Evolutionary conservation across 2,797 vertebrate species (phyloP), one percentile per base, ranked within the genome.

Genomic region (Falco concolor): DNA sequence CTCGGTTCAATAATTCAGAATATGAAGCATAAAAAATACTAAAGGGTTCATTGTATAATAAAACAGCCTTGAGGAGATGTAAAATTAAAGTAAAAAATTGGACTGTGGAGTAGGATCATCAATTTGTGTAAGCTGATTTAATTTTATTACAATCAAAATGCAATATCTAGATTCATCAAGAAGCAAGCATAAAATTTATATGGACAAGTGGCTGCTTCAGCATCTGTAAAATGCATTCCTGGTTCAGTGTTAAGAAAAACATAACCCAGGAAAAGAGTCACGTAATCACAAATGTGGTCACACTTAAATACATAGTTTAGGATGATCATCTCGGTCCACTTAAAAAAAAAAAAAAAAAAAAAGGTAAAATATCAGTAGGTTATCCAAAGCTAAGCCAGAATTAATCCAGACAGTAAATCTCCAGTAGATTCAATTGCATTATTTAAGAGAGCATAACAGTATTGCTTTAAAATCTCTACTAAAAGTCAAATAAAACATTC

Each of bases 1-100:
- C 92, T 95, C 18, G 5, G 92, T 76, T 96, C 90, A 91, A 25
- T 80, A 94, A 69, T 65, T 94, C 86, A 53, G 89, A 93, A 84
- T 59, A 76, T 15, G 56, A 96, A 78, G 40, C 50, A 11, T 34
- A 83, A 95, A 73, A 90, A 87, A 76, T 92, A 76, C 32, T 77
- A 70, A 81, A 87, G 28, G 23, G 40, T 32, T 25, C 81, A 57
- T 64, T 47, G 54, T 78, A 21, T 5, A 59, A 93, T 82, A 73
- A 75, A 67, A 74, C n/a, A 25, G 54, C 88, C 72, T 73, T 38
- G 23, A 80, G 78, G 92, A 14, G n/a, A 84, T 50, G 57, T n/a
- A 84, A 81, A 94, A 91, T 53, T 25, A 63, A 88, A 86, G 36
- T 54, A 32, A 83, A 91, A 88, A 52, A 89, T 30, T 12, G 50